Conservation (phyloP, 2,797 vertebrate species). For the Epinephelus malabaricus region DNA sequence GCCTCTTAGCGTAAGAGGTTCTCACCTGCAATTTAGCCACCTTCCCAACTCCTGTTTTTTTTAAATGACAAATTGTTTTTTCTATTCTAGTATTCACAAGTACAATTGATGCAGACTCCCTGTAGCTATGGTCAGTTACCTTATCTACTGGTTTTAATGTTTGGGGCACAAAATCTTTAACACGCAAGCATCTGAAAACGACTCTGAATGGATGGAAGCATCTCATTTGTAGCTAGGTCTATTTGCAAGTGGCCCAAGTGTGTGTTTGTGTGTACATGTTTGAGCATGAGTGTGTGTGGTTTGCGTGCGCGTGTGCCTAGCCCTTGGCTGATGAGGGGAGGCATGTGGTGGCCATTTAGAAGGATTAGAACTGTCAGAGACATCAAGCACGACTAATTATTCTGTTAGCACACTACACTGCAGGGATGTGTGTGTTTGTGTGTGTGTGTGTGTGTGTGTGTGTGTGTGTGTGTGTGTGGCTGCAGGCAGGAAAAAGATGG, state of each 20-base stretch:
- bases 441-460: slow-evolving; percentile 38
- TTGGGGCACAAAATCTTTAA: slow-evolving; percentile 14
- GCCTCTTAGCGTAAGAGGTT: background rate
- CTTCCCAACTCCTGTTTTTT: background rate
- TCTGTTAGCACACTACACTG: slow-evolving; percentile 79
- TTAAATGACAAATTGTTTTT: background rate
- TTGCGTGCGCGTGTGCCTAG: slow-evolving; percentile 57
- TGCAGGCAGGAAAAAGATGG: slow-evolving; percentile 49
- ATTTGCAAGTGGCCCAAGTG: background rate
- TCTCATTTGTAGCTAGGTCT: slow-evolving; percentile 31
- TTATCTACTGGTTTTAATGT: slow-evolving; percentile 19
- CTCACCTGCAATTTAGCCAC: background rate
- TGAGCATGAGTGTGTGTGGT: slow-evolving; percentile 21
- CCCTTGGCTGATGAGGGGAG: slow-evolving; percentile 81
- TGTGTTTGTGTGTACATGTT: slow-evolving; percentile 28
- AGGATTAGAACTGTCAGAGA: slow-evolving; percentile 88
- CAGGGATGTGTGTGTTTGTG: slow-evolving; percentile 50
- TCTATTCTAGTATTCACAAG: background rate
- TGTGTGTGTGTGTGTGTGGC: slow-evolving; percentile 33
- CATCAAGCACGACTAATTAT: slow-evolving; percentile 88
- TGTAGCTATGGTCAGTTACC: background rate
- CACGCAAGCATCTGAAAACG: slow-evolving; percentile 14
- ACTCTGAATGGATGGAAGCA: slow-evolving; percentile 37
- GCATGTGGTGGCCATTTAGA: slow-evolving; percentile 88
- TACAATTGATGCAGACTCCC: background rate